These are phyloP conservation scores for Scrobipalpa costella DNA, from an alignment of 2,888 invertebrate genomes.

Conservation along the genomic window DNA sequence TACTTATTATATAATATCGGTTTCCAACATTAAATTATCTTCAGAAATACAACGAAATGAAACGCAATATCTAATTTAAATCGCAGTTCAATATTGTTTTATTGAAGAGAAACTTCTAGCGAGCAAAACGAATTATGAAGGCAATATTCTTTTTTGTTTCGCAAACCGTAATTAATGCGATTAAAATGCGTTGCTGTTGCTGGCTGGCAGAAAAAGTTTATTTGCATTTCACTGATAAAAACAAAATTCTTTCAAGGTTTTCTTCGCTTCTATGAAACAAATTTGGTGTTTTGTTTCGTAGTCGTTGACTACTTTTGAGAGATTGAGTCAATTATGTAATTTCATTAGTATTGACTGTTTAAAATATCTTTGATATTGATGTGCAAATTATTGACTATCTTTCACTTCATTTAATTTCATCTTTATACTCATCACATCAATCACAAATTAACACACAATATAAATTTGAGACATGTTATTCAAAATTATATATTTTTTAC, in stretches of 20 bases:
- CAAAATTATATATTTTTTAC: no score
- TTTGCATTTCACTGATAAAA: not conserved
- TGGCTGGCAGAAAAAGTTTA: not conserved
- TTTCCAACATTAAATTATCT: not conserved
- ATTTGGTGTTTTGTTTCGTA: no score
- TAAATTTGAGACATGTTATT: no score
- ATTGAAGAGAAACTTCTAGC: conserved; percentile 2
- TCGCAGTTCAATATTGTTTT: not conserved
- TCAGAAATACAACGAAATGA: not conserved
- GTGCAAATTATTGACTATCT: no score
- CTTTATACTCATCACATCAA: no score
- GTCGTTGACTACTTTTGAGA: no score
- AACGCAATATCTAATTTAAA: conserved; percentile 3
- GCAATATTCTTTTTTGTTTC: not conserved
- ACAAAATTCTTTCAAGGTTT: not conserved
- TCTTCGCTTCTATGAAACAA: no score
- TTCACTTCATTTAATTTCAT: no score
- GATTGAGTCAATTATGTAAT: no score
- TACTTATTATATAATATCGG: not conserved
- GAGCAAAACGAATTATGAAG: conserved; percentile 8
- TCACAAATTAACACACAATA: no score
- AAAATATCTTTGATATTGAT: no score
- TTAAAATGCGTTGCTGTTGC: not conserved
- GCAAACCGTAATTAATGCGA: not conserved
- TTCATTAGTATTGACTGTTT: no score